These are phyloP conservation scores for Erebia epiphron DNA, from an alignment of 2,888 invertebrate genomes.

Conservation along the genomic window DNA sequence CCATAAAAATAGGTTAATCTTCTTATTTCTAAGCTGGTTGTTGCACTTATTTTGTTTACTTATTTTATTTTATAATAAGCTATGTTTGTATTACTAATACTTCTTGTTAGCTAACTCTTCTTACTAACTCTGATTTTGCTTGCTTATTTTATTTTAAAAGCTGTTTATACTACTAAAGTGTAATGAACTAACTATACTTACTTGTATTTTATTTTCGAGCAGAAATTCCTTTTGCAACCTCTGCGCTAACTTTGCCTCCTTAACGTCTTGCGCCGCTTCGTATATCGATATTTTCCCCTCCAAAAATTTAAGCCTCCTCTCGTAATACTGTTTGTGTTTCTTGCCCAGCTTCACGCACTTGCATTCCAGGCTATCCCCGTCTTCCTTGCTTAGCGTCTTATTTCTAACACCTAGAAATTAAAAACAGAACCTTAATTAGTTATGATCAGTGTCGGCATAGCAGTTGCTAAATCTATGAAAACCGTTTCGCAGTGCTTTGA, in stretches of 20 bases:
- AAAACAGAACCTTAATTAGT: not conserved
- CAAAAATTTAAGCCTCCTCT: conserved; percentile 84
- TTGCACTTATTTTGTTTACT: too few relatives aligned
- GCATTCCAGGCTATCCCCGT: conserved; percentile 73
- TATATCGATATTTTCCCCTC: conserved; percentile 86
- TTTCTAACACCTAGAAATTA: conserved; percentile 65
- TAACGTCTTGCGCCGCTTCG: conserved; percentile 85
- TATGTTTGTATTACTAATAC: too few relatives aligned
- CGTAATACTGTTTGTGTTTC: conserved; percentile 85
- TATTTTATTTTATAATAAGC: too few relatives aligned
- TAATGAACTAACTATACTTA: conserved; percentile 47
- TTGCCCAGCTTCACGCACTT: conserved; percentile 80
- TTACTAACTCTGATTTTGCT: too few relatives aligned
- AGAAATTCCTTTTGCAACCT: conserved; percentile 85
- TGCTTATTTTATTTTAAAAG: too few relatives aligned
- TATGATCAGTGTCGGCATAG: too few relatives aligned
- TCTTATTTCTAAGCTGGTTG: too few relatives aligned
- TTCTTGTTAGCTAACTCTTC: too few relatives aligned
- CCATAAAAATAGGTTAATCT: too few relatives aligned
- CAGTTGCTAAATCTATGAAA: too few relatives aligned
- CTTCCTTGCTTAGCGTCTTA: conserved; percentile 73
- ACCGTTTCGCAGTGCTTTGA: too few relatives aligned
- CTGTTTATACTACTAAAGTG: too few relatives aligned
- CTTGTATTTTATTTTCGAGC: conserved; percentile 78
- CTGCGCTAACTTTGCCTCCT: conserved; percentile 83